These are phyloP conservation scores for Eulithis testata DNA, from an alignment of 2,888 invertebrate species.

Conservation along the genomic window DNA sequence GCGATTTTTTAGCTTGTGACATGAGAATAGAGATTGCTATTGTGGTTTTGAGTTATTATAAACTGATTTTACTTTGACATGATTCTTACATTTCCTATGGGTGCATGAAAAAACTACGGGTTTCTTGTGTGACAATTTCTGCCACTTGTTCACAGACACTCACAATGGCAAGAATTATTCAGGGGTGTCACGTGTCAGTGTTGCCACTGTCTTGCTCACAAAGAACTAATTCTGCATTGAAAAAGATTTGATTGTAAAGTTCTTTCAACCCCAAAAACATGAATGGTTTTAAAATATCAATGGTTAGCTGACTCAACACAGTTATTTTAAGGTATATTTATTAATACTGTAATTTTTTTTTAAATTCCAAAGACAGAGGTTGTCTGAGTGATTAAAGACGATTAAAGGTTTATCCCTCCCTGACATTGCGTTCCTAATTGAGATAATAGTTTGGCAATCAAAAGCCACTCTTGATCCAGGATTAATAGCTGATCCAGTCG, in stretches of 20 bases:
- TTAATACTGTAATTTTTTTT: no score
- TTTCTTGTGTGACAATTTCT: not conserved
- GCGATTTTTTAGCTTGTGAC: conserved; percentile 51
- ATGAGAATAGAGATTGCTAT: conserved; percentile 60
- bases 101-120: not conserved
- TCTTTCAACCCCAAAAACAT: no score
- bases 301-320: not conserved
- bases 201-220: no score
- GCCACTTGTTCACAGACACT: no score
- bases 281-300: no score
- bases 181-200: no score
- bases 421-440: conserved; percentile 25
- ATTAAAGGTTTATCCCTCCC: conserved; percentile 6
- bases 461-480: conserved; percentile 21
- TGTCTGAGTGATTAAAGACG: not conserved
- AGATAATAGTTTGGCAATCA: conserved; percentile 24
- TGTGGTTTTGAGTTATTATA: conserved; percentile 18
- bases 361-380: not conserved
- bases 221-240: no score
- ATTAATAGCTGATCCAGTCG: conserved; percentile 23
- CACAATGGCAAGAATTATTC: no score
- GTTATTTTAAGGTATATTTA: not conserved
- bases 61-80: not conserved
- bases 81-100: not conserved
- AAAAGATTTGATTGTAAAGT: no score